Evolutionary conservation across 2,888 invertebrate genomes (phyloP).

Genomic region (Limnephilus marmoratus): DNA sequence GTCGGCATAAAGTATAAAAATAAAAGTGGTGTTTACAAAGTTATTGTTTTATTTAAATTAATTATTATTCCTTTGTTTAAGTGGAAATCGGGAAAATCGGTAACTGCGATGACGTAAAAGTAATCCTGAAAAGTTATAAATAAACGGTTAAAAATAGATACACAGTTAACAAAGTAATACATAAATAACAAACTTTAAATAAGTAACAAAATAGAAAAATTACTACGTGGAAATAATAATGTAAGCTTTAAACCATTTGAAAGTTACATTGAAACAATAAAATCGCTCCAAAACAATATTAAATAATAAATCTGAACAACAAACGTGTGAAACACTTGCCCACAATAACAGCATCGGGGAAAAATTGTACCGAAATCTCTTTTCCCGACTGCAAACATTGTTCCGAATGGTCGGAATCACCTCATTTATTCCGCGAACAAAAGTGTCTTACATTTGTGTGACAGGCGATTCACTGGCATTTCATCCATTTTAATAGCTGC

Average conservation of each 20-base stretch:
- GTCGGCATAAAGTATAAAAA: too few relatives aligned
- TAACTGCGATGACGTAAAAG: neutral
- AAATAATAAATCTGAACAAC: neutral
- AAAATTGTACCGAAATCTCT: neutral
- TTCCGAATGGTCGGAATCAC: neutral
- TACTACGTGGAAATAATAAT: neutral
- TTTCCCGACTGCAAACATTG: neutral
- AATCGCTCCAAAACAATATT: neutral
- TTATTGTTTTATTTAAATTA: too few relatives aligned
- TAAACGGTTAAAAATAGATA: neutral
- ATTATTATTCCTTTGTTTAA: neutral
- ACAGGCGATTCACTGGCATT: neutral
- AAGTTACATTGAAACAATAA: neutral
- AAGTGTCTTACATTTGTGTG: neutral
- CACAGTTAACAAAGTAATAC: too few relatives aligned
- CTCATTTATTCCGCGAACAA: slow-evolving; percentile 2
- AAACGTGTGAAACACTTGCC: neutral
- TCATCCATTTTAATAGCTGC: neutral
- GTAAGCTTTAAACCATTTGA: neutral
- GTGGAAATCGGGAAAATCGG: neutral
- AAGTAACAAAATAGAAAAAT: neutral
- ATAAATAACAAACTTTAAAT: neutral
- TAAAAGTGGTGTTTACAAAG: too few relatives aligned
- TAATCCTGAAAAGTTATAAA: neutral
- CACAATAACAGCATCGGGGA: neutral